Evolutionary conservation across 2,888 invertebrate genomes (phyloP), one percentile per base, ranked within the genome.

Genomic region (Seira ritae): DNA sequence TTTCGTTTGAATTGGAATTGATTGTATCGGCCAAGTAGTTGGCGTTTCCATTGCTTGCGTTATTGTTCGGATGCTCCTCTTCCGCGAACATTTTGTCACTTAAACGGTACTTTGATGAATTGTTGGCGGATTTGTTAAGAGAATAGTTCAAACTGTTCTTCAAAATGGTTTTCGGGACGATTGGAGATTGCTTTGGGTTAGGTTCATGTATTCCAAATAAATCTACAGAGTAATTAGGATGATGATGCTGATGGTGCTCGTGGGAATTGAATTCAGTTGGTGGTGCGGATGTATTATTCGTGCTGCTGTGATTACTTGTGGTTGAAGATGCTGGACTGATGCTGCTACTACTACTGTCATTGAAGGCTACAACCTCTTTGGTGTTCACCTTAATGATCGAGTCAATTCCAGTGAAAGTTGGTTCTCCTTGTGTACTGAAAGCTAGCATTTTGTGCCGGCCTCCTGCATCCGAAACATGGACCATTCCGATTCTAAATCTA

Each of bases 391-490:
- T 82, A 46, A 84, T 76, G 80, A 84, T 86, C 62, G 86, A 84
- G 74, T 74, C 81, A 68, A 87, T 85, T 55, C 78, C 84, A 74
- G 85, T 88, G 65, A 85, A 75, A 78, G 85, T 85, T 17, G 86
- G 86, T 74, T 87, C 86, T 22, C 75, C 65, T 74, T 69, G 22
- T 3, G 86, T 87, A 19, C 84, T 85, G 86, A 88, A 88, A 86
- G 88, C 87, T 84, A 88, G 87, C 88, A 88, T 87, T 86, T 88
- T 88, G 86, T 85, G 87, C 87, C 87, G 87, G 74, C 88, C 87
- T 81, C 86, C 87, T 67, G 84, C 87, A 76, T 86, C 87, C 23
- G 87, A 81, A 65, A 87, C 87, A 84, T 87, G 87, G 85, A 88
- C 88, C 88, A 88, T 88, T 81, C 87, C 88, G 87, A 73, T 67